Conservation (phyloP, 2,797 vertebrate species). For the Epinephelus awoara region DNA sequence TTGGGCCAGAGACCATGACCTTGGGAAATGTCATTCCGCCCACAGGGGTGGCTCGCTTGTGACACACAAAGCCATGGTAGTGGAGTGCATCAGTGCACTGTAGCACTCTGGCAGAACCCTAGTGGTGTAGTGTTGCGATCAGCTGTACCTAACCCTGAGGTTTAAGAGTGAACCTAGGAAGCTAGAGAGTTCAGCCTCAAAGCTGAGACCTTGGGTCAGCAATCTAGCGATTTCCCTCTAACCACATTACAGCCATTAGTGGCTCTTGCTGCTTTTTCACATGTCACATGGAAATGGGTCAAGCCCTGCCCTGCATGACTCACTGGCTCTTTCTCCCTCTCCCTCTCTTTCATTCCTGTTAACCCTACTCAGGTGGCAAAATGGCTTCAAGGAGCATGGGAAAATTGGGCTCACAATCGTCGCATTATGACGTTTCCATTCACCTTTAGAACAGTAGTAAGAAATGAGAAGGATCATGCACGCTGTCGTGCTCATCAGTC, state of each 20-base stretch:
- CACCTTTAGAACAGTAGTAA: slow-evolving; percentile 31
- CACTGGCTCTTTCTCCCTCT: slow-evolving; percentile 62
- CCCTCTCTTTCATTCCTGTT: slow-evolving; percentile 64
- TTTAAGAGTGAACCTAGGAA: slow-evolving; percentile 69
- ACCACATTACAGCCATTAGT: slow-evolving; percentile 87
- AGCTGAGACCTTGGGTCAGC: slow-evolving; percentile 84
- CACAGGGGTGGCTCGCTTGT: slow-evolving; percentile 66
- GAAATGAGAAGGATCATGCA: slow-evolving; percentile 22
- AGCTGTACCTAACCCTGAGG: slow-evolving; percentile 62
- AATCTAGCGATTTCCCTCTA: slow-evolving; percentile 85
- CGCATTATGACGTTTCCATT: slow-evolving; percentile 47
- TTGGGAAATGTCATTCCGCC: slow-evolving; percentile 86
- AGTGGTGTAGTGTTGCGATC: slow-evolving; percentile 55
- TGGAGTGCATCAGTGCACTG: slow-evolving; percentile 59
- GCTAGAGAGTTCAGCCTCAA: slow-evolving; percentile 71
- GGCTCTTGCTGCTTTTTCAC: slow-evolving; percentile 78
- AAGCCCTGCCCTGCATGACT: slow-evolving; percentile 78
- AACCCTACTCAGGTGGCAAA: slow-evolving; percentile 75
- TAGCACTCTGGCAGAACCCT: slow-evolving; percentile 49
- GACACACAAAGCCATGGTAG: slow-evolving; percentile 64
- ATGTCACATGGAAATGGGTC: slow-evolving; percentile 86
- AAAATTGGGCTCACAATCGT: slow-evolving; percentile 57
- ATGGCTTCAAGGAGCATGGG: slow-evolving; percentile 57
- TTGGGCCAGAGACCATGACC: slow-evolving; percentile 77
- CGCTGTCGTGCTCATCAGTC: background rate